Conservation (phyloP, 2,888 invertebrate species). For the Chaitophorus viminalis region DNA sequence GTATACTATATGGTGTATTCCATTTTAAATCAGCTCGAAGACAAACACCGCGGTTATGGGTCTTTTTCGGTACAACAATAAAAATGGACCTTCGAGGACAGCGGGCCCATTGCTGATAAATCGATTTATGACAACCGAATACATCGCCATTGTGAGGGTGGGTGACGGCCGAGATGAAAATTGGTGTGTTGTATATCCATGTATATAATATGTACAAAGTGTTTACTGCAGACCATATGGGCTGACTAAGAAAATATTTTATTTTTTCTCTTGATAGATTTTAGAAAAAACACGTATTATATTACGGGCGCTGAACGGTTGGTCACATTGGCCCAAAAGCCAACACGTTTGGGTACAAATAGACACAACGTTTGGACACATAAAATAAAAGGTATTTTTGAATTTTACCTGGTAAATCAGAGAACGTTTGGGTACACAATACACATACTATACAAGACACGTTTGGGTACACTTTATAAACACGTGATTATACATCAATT, state of each 20-base stretch:
- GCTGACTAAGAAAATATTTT: not conserved
- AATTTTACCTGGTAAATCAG: no score
- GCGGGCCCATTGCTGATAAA: conserved; percentile 48
- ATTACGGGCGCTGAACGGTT: no score
- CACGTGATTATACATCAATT: no score
- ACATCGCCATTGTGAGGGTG: conserved; percentile 42
- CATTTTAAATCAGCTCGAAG: not conserved
- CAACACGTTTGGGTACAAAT: no score
- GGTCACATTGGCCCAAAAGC: no score
- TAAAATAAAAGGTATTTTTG: no score
- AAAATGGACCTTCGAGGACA: conserved; percentile 36
- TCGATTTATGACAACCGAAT: conserved; percentile 38
- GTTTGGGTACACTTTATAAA: no score
- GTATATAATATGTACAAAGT: not conserved
- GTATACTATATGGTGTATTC: not conserved
- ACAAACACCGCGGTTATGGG: not conserved
- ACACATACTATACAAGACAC: no score
- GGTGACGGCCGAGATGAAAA: conserved; percentile 33
- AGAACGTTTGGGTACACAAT: no score
- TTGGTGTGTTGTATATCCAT: not conserved
- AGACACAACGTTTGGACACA: no score
- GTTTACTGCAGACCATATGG: not conserved
- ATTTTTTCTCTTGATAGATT: not conserved
- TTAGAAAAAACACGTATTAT: not conserved
- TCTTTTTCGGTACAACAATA: conserved; percentile 11